These are phyloP conservation scores for Psittacula cyanocephala DNA, from an alignment of 2,113 vertebrate genomes.

Conservation along the genomic window DNA sequence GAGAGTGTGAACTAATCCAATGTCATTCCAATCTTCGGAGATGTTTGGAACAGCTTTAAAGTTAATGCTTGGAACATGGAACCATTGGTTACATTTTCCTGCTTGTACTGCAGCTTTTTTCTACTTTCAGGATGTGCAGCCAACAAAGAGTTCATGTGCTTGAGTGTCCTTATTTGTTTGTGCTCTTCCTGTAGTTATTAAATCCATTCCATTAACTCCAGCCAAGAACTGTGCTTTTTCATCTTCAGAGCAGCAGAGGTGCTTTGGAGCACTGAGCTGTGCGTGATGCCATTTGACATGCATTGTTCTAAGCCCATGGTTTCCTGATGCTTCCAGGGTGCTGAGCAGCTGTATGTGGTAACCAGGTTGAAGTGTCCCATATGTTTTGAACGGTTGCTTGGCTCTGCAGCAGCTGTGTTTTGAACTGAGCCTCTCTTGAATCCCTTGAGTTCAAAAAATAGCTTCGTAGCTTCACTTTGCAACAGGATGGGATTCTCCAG, in stretches of 20 bases:
- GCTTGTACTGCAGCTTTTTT: background rate
- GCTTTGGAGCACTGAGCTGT: background rate
- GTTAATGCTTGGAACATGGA: background rate
- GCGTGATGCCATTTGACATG: background rate
- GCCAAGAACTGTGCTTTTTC: background rate
- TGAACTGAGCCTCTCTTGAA: background rate
- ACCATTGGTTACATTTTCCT: background rate
- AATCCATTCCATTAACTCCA: background rate
- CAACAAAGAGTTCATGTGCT: background rate
- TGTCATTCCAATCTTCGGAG: background rate
- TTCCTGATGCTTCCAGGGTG: background rate
- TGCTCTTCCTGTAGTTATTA: background rate
- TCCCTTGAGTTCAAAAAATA: background rate
- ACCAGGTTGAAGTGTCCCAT: background rate
- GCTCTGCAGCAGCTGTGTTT: background rate
- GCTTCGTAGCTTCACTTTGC: background rate
- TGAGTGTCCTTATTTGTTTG: background rate
- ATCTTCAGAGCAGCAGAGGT: background rate
- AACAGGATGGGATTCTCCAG: background rate
- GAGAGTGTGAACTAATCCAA: background rate
- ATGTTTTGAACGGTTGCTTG: background rate
- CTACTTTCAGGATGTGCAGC: background rate
- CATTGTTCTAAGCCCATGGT: rapidly evolving
- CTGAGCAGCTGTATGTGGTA: background rate
- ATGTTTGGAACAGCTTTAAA: background rate